Conservation (phyloP, 2,113 vertebrate genomes). For the Muscicapa adusta region DNA sequence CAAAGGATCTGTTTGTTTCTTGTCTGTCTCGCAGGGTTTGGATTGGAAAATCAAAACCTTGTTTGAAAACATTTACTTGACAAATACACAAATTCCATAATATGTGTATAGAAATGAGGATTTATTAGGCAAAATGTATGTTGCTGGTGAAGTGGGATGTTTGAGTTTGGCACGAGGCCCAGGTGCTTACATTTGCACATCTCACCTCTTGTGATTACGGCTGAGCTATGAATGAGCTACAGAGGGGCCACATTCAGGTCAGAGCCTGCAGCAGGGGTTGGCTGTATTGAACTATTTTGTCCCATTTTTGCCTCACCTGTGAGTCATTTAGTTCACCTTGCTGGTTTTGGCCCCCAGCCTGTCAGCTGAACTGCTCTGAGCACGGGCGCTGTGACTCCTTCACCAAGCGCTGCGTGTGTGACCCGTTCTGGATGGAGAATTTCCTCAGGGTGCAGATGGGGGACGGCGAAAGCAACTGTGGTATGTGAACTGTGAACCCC, state of each 20-base stretch:
- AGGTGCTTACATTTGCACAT: background rate
- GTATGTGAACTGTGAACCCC: constrained; percentile 58
- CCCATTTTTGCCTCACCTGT: background rate
- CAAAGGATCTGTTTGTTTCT: background rate
- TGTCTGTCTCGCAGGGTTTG: background rate
- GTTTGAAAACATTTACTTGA: background rate
- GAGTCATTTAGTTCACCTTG: background rate
- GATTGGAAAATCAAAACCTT: background rate
- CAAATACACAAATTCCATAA: background rate
- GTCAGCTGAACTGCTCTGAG: constrained; percentile 94
- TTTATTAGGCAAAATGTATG: background rate
- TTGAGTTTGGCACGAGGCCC: background rate
- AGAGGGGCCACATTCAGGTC: background rate
- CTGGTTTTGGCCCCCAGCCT: constrained; percentile 75
- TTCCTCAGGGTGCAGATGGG: constrained; percentile 87
- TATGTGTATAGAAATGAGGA: background rate
- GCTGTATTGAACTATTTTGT: fast-evolving
- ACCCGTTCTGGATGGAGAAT: constrained; percentile 99
- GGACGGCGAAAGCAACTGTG: constrained; percentile 93
- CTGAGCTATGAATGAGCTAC: background rate
- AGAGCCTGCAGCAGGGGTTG: background rate
- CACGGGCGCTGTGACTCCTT: constrained; percentile 93
- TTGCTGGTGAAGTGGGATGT: background rate
- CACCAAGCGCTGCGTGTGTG: constrained; percentile 90
- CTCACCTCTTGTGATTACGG: fast-evolving